Percentiles rank a stretch among this genome's conserved stretches.
Conservation (phyloP, 2,888 invertebrate species). For the Limnephilus lunatus region DNA sequence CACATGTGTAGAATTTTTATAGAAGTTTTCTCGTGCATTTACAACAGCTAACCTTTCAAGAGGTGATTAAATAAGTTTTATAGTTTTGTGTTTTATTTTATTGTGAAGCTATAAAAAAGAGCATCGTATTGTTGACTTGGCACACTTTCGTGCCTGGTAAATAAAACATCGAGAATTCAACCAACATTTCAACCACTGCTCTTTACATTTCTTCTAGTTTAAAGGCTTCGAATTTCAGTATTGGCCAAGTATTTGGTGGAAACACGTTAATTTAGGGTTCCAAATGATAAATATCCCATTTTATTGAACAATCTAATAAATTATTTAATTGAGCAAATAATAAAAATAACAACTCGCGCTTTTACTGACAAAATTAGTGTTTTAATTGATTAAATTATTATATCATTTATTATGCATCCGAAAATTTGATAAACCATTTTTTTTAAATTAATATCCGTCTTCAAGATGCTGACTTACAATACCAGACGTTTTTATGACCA, state of each 20-base stretch:
- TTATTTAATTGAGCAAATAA: not conserved
- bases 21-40: not conserved
- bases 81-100: not conserved
- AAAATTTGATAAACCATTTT: not conserved
- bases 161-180: not conserved
- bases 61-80: not conserved
- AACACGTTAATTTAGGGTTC: not conserved
- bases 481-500: constrained; percentile 52
- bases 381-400: too few species aligned
- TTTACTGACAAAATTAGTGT: not conserved
- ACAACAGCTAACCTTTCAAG: not conserved
- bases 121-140: not conserved
- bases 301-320: not conserved
- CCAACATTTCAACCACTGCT: constrained; percentile 27
- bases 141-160: not conserved
- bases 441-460: not conserved
- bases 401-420: too few species aligned
- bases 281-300: not conserved
- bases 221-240: constrained; percentile 26
- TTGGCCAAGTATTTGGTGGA: constrained; percentile 30
- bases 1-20: too few species aligned
- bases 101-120: not conserved
- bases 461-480: constrained; percentile 52
- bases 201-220: constrained; percentile 22
- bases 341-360: not conserved